Conservation (phyloP, 2,797 vertebrate genomes). For the Passerculus sandwichensis region DNA sequence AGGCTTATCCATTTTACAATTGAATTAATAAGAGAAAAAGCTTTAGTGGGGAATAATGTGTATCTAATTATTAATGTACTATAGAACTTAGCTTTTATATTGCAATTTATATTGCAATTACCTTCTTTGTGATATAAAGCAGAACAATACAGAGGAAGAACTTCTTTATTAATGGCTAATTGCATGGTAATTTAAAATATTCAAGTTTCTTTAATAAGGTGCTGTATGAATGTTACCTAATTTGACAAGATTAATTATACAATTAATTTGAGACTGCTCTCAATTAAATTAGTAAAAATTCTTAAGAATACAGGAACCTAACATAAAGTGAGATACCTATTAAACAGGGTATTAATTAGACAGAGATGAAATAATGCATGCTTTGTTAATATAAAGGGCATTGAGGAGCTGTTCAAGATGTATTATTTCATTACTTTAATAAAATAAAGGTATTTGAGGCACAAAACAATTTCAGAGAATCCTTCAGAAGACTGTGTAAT, state of each 20-base stretch:
- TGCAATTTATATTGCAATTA: slow-evolving; percentile 83
- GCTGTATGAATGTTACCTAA: slow-evolving; percentile 93
- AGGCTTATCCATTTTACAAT: slow-evolving; percentile 61
- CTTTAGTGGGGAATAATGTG: slow-evolving; percentile 77
- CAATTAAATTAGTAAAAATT: slow-evolving; percentile 94
- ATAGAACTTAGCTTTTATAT: slow-evolving; percentile 81
- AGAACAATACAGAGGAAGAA: slow-evolving; percentile 81
- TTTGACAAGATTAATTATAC: slow-evolving; percentile 99
- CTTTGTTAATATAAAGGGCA: slow-evolving; percentile 80
- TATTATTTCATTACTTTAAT: slow-evolving; percentile 76
- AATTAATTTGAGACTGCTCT: slow-evolving; percentile 97
- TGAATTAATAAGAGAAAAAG: slow-evolving; percentile 73
- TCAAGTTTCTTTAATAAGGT: slow-evolving; percentile 89
- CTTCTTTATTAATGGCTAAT: slow-evolving; percentile 83
- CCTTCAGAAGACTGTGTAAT: background rate
- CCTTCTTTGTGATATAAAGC: slow-evolving; percentile 81
- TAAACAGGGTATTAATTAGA: slow-evolving; percentile 90
- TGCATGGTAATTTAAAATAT: slow-evolving; percentile 91
- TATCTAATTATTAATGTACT: slow-evolving; percentile 82
- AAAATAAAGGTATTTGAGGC: slow-evolving; percentile 54
- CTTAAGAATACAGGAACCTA: slow-evolving; percentile 85
- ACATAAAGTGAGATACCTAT: slow-evolving; percentile 87
- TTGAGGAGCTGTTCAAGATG: slow-evolving; percentile 73
- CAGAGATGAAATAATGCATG: slow-evolving; percentile 84
- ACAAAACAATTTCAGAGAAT: slow-evolving; percentile 54